Evolutionary conservation across 1,140 invertebrate species (phyloP), one percentile per base, ranked within the genome.

Genomic region (Potamilus streckersoni): DNA sequence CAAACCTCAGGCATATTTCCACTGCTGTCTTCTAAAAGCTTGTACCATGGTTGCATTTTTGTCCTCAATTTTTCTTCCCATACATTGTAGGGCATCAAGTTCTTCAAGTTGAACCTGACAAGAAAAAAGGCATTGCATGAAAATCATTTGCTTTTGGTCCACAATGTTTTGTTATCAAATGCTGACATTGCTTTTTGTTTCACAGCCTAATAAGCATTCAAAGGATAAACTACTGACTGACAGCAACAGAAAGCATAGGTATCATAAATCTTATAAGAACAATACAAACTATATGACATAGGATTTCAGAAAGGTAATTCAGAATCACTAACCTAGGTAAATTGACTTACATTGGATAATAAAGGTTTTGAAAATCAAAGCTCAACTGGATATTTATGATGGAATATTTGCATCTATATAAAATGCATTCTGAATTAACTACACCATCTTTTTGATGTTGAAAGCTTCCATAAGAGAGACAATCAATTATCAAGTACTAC

Each of bases 31-130:
- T 49, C 38, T 49, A 49, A 49, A 49, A 6, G 81, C 82, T 92
- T 92, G 81, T 92, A 93, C 92, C 92, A 93, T 27, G 85, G 84
- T 62, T 86, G 84, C 49, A 92, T 83, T 74, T 91, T 92, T 69
- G 90, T 86, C 15, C 85, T 78, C 31, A 93, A 84, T 75, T 92
- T 91, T 59, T 91, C 88, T 11, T 91, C 91, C 92, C 92, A 93
- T 74, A 92, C 92, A 78, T 89, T 89, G 79, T 93, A 93, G 49
- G 92, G 92, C 92, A 93, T 93, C 49, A 91, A 84, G 61, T 91
- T 91, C 79, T 92, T 88, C 83, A 90, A 84, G 27, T 83, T 80
- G 68, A 91, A 77, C 70, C 87, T 90, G 71, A n/a, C 74, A 66
- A 62, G 62, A 64, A 49, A 71, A 62, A 71, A 63, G 49, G 27